phyloP scores from a whole-genome alignment of 2,113 vertebrate species.

The Malurus alboscapulatus region DNA sequence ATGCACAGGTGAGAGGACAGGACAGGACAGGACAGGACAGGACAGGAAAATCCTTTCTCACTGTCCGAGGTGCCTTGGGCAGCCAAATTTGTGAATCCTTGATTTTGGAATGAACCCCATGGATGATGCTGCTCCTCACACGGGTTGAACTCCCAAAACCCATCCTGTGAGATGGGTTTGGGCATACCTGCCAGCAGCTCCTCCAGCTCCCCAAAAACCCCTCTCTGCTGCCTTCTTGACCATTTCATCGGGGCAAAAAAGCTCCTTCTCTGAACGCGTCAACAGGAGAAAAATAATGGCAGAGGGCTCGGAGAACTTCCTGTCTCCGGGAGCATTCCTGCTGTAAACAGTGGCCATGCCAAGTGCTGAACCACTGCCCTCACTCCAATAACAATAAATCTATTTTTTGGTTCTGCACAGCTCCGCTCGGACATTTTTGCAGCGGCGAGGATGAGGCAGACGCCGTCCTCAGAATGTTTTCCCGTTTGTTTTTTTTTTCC shows the following conservation, averaged over 20 bases:
- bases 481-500: neutral
- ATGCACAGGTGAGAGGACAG: too few species aligned
- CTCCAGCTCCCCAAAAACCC: neutral
- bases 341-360: slow-evolving; percentile 72
- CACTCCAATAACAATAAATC: slow-evolving; percentile 73
- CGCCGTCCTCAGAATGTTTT: neutral
- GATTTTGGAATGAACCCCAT: neutral
- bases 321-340: slow-evolving; percentile 69
- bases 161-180: neutral
- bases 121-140: neutral
- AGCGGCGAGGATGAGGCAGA: slow-evolving; percentile 30
- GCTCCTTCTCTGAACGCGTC: slow-evolving; percentile 39
- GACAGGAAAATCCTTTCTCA: neutral
- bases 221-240: neutral
- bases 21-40: too few species aligned
- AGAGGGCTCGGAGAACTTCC: slow-evolving; percentile 71
- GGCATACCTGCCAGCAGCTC: neutral
- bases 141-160: neutral
- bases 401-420: slow-evolving; percentile 54
- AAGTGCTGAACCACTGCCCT: slow-evolving; percentile 58
- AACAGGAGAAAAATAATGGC: slow-evolving; percentile 63
- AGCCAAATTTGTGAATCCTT: neutral
- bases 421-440: slow-evolving; percentile 31
- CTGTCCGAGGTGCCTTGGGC: neutral
- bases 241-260: neutral